Base-by-base conservation (phyloP, 2,888 invertebrate species). In the Drosophila melanocephala region DNA sequence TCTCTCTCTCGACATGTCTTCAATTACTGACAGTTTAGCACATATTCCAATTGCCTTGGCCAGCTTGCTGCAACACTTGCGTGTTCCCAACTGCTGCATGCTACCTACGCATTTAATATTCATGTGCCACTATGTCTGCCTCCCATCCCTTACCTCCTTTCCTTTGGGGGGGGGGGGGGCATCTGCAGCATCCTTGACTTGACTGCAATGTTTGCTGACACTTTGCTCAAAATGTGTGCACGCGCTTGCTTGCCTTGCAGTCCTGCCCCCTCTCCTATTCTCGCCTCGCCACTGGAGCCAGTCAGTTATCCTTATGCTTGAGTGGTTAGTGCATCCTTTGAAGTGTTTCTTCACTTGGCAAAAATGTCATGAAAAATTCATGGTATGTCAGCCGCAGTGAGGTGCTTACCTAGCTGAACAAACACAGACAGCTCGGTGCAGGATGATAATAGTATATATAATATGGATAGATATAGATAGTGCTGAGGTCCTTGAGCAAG, bases 341-440 rank as follows among this genome's bases (percentile, higher is more conserved):
- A 79, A 82, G 82, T 79, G 80, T 68, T 71, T 64, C 70, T 42
- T 52, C 55, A 67, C 67, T 58, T 58, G 58, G 77, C 72, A 83
- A 87, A 87, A 82, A 63, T 79, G 81, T 80, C 90, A 92, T 92
- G 86, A 92, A 91, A 92, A 91, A 92, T 92, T 91, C 91, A 92
- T 92, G 79, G 71, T 60, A 60, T 26, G 70, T 66, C 62, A 81
- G 26, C 83, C 77, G 69, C 87, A 79, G 58, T 66, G 72, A 77
- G 79, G 75, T 77, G 73, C 75, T 81, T 62, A 75, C 60, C 63
- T 55, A 50, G 22, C 44, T 71, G 55, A 55, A 66, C 42, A 74
- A 77, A 57, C 75, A 58, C 53, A 66, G 65, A 69, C 71, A 57
- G 72, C 56, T 47, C 47, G 16, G 47, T 9, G 52, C 52, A 30